Evolutionary conservation across 2,888 invertebrate species (phyloP), one percentile per base, ranked within the genome.

Genomic region (Elegia similella): DNA sequence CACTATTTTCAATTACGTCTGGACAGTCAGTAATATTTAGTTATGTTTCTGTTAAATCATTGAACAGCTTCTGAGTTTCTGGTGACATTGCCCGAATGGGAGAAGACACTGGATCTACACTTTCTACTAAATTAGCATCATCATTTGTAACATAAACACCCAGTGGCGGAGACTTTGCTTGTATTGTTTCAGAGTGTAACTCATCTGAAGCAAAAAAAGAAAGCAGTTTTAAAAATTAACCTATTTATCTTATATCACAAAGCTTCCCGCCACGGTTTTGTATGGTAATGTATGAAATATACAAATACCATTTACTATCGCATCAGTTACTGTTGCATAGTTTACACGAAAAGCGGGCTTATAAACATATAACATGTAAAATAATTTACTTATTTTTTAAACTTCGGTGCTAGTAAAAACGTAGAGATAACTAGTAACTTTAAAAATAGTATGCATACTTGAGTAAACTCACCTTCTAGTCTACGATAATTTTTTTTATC

Each of bases 1-100:
- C 44, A 44, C 44, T 44, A 57, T 53, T 44, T 44, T 44, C 44
- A 7, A 44, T 44, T 44, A 44, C 44, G 17, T 44, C 44, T 44
- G 44, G 17, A 44, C 16, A 15, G n/a, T 44, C 16, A 44, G 7
- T n/a, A 42, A 17, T 15, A 44, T 44, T 44, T 8, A 44, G 16
- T 3, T 44, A 15, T 44, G 44, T 44, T 44, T 44, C 16, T 44
- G 44, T 44, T 44, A 44, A 44, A 23, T 44, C 44, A 16, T 44
- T 44, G 17, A 44, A 44, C 17, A 44, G n/a, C 17, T 44, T 44
- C 16, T 44, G 16, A 44, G 44, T 44, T 44, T 44, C 44, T 16
- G 44, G 44, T 44, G 44, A 44, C 17, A 44, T 44, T 16, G 15
- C 16, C 17, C 44, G 44, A 44, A 44, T 16, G 8, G 44, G 44